Base-by-base conservation (phyloP, 2,113 vertebrate genomes). In the Blennius ocellaris region DNA sequence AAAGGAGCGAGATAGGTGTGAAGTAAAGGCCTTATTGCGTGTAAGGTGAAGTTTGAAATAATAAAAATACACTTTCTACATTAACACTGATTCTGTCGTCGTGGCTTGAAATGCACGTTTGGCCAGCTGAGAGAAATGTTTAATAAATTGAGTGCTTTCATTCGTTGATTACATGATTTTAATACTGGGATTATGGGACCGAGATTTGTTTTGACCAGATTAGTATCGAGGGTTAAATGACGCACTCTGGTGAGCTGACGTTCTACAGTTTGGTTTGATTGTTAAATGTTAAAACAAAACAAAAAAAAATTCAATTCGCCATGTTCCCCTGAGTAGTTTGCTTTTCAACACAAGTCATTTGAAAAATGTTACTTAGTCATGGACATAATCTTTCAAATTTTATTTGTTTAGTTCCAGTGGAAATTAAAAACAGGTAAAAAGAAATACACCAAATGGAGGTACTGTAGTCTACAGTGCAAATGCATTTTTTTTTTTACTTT, bases 21-120 rank as follows among this genome's bases (percentile, higher is more conserved):
- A 83, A 30, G 45, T 37, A 30, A 81, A 69, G 63, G 75, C 70
- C 65, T 72, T 71, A 56, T 39, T 41, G 70, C 55, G 85, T 79
- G 78, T 83, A 80, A 81, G 79, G 79, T 80, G 61, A 78, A 67
- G 84, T 88, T 92, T 90, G 83, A 90, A 87, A 88, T 89, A 93
- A 90, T 87, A 92, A 91, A 91, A 84, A 74, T 60, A 90, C 85
- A 90, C 82, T 91, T 92, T 92, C 78, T 91, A 92, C 83, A 73
- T 83, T 76, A 87, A 81, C 82, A 41, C 7, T 30, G 59, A 53
- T 80, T 68, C 41, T 70, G 59, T 80, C 61, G n/a, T 85, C 17
- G 39, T 78, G n/a, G n/a, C 52, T 71, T 38, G 43, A 21, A 15
- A 36, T 7, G 44, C 63, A 51, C 49, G 38, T 72, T 65, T 54